Conservation (phyloP, 2,888 invertebrate genomes). For the Patella caerulea region DNA sequence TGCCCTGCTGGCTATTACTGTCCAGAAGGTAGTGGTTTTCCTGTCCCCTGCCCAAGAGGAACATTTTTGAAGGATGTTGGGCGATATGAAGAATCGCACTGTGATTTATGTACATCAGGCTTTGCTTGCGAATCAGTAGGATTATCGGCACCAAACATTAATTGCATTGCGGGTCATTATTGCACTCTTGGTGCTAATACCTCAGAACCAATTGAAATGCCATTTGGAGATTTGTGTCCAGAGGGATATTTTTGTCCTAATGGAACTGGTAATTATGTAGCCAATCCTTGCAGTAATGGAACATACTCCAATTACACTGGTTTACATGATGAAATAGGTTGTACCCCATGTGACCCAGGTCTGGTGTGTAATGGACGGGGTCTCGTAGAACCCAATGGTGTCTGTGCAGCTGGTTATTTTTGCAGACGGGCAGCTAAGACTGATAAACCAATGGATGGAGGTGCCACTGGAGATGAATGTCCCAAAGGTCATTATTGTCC, state of each 20-base stretch:
- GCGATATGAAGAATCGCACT: conserved; percentile 54
- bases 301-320: conserved; percentile 67
- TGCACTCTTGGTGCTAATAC: conserved; percentile 56
- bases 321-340: conserved; percentile 49
- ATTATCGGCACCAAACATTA: conserved; percentile 48
- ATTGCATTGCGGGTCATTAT: conserved; percentile 64
- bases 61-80: conserved; percentile 56
- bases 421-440: conserved; percentile 61
- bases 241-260: conserved; percentile 65
- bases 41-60: conserved; percentile 65
- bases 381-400: conserved; percentile 59
- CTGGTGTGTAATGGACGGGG: conserved; percentile 60
- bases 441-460: conserved; percentile 64
- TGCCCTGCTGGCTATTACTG: conserved; percentile 67
- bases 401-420: conserved; percentile 67
- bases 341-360: conserved; percentile 65
- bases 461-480: conserved; percentile 66
- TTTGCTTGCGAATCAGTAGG: conserved; percentile 64
- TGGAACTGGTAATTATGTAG: conserved; percentile 55
- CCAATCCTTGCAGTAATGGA: conserved; percentile 65
- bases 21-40: conserved; percentile 59
- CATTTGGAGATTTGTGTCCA: conserved; percentile 63
- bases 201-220: conserved; percentile 44
- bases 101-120: conserved; percentile 59
- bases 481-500: conserved; percentile 66